phyloP scores from a whole-genome alignment of 2,888 invertebrate species.

The Aporophyla lueneburgensis region DNA sequence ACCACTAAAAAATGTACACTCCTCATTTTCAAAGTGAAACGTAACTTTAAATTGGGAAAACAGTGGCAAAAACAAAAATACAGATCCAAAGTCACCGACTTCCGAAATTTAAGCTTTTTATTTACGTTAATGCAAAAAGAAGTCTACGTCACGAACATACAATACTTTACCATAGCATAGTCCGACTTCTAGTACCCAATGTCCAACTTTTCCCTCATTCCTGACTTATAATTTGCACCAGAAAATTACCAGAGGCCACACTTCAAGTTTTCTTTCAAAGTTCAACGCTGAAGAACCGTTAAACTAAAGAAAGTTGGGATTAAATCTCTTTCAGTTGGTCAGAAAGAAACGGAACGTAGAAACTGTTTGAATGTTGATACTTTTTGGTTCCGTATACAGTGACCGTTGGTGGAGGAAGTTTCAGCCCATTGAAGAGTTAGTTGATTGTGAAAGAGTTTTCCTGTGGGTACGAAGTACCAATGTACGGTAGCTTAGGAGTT shows the following conservation, averaged over 20 bases:
- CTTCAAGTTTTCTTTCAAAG: constrained; percentile 39
- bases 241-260: constrained; percentile 42
- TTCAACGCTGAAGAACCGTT: constrained; percentile 20
- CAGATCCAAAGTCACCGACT: too few species aligned
- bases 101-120: too few species aligned
- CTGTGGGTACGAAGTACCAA: neutral
- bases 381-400: neutral
- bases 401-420: constrained; percentile 20
- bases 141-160: constrained; percentile 7
- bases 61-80: too few species aligned
- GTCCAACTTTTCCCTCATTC: constrained; percentile 40
- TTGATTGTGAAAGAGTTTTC: constrained; percentile 8
- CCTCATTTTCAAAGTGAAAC: too few species aligned
- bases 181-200: constrained; percentile 5
- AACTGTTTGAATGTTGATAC: constrained; percentile 33
- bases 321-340: constrained; percentile 29
- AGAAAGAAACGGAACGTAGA: constrained; percentile 15
- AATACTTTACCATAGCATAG: constrained; percentile 14
- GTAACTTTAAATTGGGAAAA: too few species aligned
- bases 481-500: neutral
- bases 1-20: too few species aligned
- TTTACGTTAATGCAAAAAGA: neutral
- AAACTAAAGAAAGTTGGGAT: constrained; percentile 46
- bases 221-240: constrained; percentile 46
- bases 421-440: constrained; percentile 8